Base-by-base conservation (phyloP, 1,140 invertebrate species). In the Tetraneura akinire region DNA sequence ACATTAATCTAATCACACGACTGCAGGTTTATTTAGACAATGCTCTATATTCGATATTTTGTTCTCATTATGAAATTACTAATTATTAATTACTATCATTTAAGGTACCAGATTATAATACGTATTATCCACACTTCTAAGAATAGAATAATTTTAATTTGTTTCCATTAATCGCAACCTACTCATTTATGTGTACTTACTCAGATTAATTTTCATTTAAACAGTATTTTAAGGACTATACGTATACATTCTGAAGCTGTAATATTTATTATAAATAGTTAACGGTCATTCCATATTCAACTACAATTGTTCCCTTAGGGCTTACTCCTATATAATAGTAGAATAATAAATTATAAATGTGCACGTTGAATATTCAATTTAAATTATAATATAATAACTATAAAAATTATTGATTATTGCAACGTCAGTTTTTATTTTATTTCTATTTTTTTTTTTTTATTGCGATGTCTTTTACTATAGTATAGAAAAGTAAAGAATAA, bases 301-400 rank as follows among this genome's bases (percentile, higher is more conserved):
- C 32, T n/a, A 57, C 32, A 57, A n/a, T n/a, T n/a, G n/a, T 55
- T 76, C 73, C 51, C 73, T 13, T 55, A 55, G 73, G 73, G 45
- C n/a, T n/a, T n/a, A n/a, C n/a, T n/a, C n/a, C n/a, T 51, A 55
- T 57, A 1, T 37, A 4, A 37, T 57, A 23, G 32, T 42, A 10
- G 1, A 42, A 29, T 51, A 23, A 76, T 76, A 76, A 76, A 76
- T 57, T 76, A 37, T 57, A 42, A 3, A n/a, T n/a, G n/a, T n/a
- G n/a, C n/a, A n/a, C n/a, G 16, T 21, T 11, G n/a, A 76, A 60
- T 32, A 53, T 74, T 74, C 29, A 74, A 37, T 74, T 51, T 32
- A 49, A 71, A 32, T 49, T 49, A 71, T 71, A 49, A 71, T 16
- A 16, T 9, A 49, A 71, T 16, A 16, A 3, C 23, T 51, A n/a